Evolutionary conservation across 2,113 vertebrate species (phyloP), one percentile per base, ranked within the genome.

Genomic region (Lophura nycthemera): DNA sequence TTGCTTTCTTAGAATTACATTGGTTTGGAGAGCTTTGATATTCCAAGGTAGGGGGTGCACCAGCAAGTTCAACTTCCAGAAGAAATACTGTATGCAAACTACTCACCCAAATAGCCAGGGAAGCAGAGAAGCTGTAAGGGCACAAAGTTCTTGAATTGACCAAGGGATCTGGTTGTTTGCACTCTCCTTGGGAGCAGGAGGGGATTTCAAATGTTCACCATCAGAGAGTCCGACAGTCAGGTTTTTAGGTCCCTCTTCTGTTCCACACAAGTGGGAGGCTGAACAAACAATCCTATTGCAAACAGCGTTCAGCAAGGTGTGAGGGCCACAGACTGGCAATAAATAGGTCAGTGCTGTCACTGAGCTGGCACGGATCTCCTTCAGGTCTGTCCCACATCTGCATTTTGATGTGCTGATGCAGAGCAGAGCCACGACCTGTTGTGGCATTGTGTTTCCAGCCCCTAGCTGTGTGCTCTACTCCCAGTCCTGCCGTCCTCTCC

Each of bases 1-100:
- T 92, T 86, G 57, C 83, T 95, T 88, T 93, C 57, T 83, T 77
- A 92, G 91, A 79, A 88, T 94, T 92, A 65, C 57, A 38, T 61
- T 61, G 69, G 83, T 89, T 81, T 54, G 64, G 85, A 78, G 85
- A 90, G 85, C 76, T 95, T 92, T 91, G 79, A 52, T 86, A 75
- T 80, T 93, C 88, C 57, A 59, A 67, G 69, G 40, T 2, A 86
- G 65, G 69, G 83, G 76, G 83, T 75, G 69, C 70, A 90, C 48
- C 66, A 83, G 60, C 84, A 91, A 89, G 92, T 89, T 92, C n/a
- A n/a, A 8, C 87, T 92, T 93, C 67, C 52, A 22, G 43, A 85
- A 73, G 42, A 92, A 85, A 64, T 74, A 22, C 21, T 76, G 4
- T 17, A 29, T 36, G 47, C 71, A 80, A 88, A 40, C 57, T 32